Base-by-base conservation (phyloP, 2,888 invertebrate species). In the Pseudococcus longispinus region DNA sequence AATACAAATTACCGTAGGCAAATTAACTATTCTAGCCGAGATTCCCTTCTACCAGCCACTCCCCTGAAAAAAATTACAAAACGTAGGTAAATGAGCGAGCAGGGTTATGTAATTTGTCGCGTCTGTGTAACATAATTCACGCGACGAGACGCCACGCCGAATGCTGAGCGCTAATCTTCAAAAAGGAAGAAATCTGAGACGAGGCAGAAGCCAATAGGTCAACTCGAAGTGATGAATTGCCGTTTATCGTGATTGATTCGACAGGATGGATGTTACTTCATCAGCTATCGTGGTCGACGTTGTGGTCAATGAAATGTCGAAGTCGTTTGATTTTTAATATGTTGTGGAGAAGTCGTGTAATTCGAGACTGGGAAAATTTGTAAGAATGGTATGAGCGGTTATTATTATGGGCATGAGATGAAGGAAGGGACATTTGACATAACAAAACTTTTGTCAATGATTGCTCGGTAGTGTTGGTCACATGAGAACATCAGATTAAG, bases 1-100 rank as follows among this genome's bases (percentile, higher is more conserved):
- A 74, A 74, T 74, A 74, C 74, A 74, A 74, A 74, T 74, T 74
- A 74, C 74, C 74, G 26, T 37, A 15, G 74, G 74, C 74, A 74
- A 74, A 74, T 74, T 74, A 74, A 29, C 74, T 51, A 46, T 51
- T 51, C 51, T 51, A n/a, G 51, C 44, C 44, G 3, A 8, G n/a
- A n/a, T 4, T n/a, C 51, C 51, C 51, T n/a, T 51, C 51, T n/a
- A 8, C n/a, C 51, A 6, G 0, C 51, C n/a, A n/a, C n/a, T n/a
- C n/a, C n/a, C n/a, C n/a, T n/a, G n/a, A n/a, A n/a, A n/a, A n/a
- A n/a, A 74, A 32, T 37, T 74, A 74, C 74, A 37, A 74, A 74
- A 74, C 37, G 74, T n/a, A n/a, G n/a, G n/a, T n/a, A n/a, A 26
- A 46, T 9, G 44, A 18, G 37, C 74, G 32, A n/a, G 18, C 4